Percentiles rank a stretch among this genome's conserved stretches.
phyloP scores from a whole-genome alignment of 2,888 invertebrate genomes.

The Chrysolina oricalcia region DNA sequence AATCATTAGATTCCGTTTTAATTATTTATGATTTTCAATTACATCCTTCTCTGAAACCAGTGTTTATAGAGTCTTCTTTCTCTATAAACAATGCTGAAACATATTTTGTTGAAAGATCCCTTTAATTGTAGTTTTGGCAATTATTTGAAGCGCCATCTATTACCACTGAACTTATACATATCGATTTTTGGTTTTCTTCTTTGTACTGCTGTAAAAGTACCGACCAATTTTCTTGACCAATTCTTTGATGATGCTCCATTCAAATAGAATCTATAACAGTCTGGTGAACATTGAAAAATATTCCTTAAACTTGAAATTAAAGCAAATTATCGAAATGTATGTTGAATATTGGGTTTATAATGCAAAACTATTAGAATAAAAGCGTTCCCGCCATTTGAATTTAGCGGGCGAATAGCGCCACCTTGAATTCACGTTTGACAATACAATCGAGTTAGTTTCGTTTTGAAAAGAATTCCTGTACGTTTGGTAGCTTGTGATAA shows the following conservation, averaged over 20 bases:
- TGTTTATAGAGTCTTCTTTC: too few relatives aligned
- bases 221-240: not conserved
- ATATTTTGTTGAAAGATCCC: not conserved
- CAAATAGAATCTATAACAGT: not conserved
- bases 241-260: not conserved
- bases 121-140: not conserved
- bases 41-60: too few relatives aligned
- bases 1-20: too few relatives aligned
- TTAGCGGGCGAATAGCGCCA: slow-evolving; percentile 54
- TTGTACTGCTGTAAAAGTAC: not conserved
- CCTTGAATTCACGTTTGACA: slow-evolving; percentile 51
- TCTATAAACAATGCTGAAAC: too few relatives aligned
- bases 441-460: slow-evolving; percentile 29
- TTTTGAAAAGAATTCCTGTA: slow-evolving; percentile 58
- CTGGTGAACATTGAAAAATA: not conserved
- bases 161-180: slow-evolving; percentile 40
- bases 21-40: too few relatives aligned
- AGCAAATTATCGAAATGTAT: not conserved
- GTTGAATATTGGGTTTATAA: not conserved
- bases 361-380: not conserved
- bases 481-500: slow-evolving; percentile 68
- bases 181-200: slow-evolving; percentile 36
- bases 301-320: not conserved
- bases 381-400: slow-evolving; percentile 31
- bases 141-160: slow-evolving; percentile 40